These are phyloP conservation scores for Leucosticte australis DNA, from an alignment of 2,113 vertebrate genomes.

Conservation along the genomic window DNA sequence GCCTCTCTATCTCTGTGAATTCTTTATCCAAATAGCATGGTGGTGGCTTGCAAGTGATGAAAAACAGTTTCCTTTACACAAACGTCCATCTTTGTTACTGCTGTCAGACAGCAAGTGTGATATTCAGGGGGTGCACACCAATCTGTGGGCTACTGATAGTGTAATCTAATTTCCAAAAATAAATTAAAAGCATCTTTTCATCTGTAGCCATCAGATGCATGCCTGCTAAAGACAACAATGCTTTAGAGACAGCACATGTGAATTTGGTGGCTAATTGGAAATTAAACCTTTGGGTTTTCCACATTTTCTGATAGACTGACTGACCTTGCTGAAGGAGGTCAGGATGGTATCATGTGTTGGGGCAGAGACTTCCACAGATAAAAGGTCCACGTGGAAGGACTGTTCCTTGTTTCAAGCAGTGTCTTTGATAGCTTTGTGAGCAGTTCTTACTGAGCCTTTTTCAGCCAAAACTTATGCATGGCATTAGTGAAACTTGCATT, in stretches of 20 bases:
- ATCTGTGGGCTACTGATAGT: conserved; percentile 30
- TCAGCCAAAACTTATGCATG: background rate
- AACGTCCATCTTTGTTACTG: conserved; percentile 29
- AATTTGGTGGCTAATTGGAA: background rate
- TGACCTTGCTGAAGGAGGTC: background rate
- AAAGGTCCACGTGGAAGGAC: background rate
- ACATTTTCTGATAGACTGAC: background rate
- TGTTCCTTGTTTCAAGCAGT: background rate
- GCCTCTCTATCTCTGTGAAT: conserved; percentile 42
- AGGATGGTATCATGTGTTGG: background rate
- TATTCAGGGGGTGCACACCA: conserved; percentile 6
- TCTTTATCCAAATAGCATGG: conserved; percentile 29
- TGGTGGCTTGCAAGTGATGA: conserved; percentile 62
- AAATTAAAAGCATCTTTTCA: conserved; percentile 44
- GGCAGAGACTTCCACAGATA: background rate
- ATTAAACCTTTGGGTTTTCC: background rate
- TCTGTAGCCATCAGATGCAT: background rate
- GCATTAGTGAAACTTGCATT: background rate
- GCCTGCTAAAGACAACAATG: background rate
- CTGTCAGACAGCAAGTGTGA: conserved; percentile 29
- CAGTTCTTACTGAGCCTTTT: background rate
- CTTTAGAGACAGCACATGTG: background rate
- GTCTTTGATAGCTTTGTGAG: background rate
- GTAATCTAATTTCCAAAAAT: conserved; percentile 60
- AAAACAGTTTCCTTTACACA: conserved; percentile 59